A percentile compares a stretch with the other conserved stretches of the same genome.
Conservation (phyloP, 2,113 vertebrate species). For the Acanthochromis polyacanthus region DNA sequence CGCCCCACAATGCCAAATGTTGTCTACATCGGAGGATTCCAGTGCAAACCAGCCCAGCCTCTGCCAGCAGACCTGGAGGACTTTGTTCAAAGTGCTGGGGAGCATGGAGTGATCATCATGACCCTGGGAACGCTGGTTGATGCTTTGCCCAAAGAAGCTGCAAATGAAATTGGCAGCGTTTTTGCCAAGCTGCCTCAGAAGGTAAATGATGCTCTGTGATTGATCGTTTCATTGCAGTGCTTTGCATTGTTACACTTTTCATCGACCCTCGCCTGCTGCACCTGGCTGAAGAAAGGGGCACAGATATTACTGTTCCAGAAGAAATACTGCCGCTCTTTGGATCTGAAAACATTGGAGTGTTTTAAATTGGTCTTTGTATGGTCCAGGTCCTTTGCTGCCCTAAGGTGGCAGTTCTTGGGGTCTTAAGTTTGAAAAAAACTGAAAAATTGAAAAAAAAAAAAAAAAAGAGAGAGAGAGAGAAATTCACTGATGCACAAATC, state of each 20-base stretch:
- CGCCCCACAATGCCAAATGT: slow-evolving; percentile 80
- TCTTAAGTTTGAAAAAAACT: background rate
- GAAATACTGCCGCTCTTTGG: no score
- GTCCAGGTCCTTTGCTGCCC: no score
- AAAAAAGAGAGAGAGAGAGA: no score
- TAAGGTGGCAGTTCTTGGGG: no score
- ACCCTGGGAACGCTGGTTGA: slow-evolving; percentile 75
- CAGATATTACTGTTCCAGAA: no score
- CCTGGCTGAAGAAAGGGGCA: no score
- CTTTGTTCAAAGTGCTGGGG: slow-evolving; percentile 78
- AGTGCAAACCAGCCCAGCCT: slow-evolving; percentile 73
- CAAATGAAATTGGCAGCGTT: slow-evolving; percentile 67
- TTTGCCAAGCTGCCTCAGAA: slow-evolving; percentile 81
- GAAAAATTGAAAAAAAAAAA: background rate
- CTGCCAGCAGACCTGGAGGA: slow-evolving; percentile 73
- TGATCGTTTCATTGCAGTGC: background rate
- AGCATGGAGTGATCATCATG: slow-evolving; percentile 79
- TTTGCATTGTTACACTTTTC: no score
- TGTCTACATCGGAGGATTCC: slow-evolving; percentile 79
- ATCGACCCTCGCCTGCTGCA: no score
- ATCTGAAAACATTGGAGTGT: no score
- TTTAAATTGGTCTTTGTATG: no score
- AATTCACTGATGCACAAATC: background rate
- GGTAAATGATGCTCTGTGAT: slow-evolving; percentile 41
- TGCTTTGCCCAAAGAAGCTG: slow-evolving; percentile 55